Evolutionary conservation across 2,797 vertebrate genomes (phyloP).

Genomic region (Amphiprion clarkii): DNA sequence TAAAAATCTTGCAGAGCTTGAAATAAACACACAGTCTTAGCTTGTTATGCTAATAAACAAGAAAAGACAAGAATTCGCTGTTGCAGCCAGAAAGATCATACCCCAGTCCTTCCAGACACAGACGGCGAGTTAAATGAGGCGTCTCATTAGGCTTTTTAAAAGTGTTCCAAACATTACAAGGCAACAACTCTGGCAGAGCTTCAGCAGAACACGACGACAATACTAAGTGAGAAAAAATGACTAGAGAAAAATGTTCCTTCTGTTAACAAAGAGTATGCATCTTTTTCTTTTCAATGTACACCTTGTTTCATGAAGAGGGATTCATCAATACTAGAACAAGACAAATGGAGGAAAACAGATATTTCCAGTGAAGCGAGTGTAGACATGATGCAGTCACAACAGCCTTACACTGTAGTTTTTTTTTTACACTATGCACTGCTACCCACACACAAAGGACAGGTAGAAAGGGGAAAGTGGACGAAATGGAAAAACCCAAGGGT

Average conservation of each 20-base stretch:
- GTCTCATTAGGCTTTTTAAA: slow-evolving; percentile 54
- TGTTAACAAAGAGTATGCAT: slow-evolving; percentile 26
- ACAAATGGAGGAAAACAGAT: slow-evolving; percentile 19
- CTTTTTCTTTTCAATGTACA: not conserved
- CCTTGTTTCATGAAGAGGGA: slow-evolving; percentile 27
- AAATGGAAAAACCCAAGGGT: not conserved
- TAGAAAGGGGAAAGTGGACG: not conserved
- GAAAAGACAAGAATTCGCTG: slow-evolving; percentile 13
- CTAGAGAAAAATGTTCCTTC: slow-evolving; percentile 19
- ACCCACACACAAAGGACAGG: not conserved
- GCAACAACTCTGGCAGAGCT: slow-evolving; percentile 22
- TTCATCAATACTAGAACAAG: slow-evolving; percentile 27
- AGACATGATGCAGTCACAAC: not conserved
- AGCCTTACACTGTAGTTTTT: not conserved
- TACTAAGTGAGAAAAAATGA: slow-evolving; percentile 30
- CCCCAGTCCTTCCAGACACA: slow-evolving; percentile 17
- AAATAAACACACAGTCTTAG: not conserved
- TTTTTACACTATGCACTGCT: not conserved
- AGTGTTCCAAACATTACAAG: slow-evolving; percentile 40
- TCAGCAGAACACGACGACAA: slow-evolving; percentile 15
- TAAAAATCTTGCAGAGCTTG: not conserved
- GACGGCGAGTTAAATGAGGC: slow-evolving; percentile 41
- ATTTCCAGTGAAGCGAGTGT: not conserved
- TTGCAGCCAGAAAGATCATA: slow-evolving; percentile 34
- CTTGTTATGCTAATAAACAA: slow-evolving; percentile 32